Evolutionary conservation across 2,888 invertebrate genomes (phyloP).

Genomic region (Eupithecia tripunctaria): DNA sequence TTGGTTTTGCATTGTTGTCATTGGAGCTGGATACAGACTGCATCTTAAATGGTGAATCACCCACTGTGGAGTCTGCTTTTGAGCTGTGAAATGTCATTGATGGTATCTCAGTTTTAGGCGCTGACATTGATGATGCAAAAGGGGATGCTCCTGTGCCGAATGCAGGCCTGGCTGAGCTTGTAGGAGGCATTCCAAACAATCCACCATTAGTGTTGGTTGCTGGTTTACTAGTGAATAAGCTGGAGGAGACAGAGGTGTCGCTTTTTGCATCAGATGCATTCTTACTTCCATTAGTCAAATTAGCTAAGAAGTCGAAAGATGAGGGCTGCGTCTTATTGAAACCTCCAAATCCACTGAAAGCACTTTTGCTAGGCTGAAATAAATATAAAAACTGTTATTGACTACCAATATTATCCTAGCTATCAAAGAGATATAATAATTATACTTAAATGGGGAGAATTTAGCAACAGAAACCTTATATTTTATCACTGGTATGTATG

Average conservation of each 20-base stretch:
- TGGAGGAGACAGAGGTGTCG: slow-evolving; percentile 59
- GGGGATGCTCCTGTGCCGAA: slow-evolving; percentile 56
- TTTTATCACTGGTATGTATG: neutral
- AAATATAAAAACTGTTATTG: neutral
- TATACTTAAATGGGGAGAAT: neutral
- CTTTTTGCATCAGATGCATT: slow-evolving; percentile 64
- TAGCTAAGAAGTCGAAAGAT: slow-evolving; percentile 86
- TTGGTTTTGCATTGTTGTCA: slow-evolving; percentile 52
- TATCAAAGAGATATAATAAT: neutral
- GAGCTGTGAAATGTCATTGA: slow-evolving; percentile 59
- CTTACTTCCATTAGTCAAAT: slow-evolving; percentile 78
- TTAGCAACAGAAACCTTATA: neutral
- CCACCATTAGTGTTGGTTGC: slow-evolving; percentile 54
- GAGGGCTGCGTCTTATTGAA: slow-evolving; percentile 83
- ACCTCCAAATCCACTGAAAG: slow-evolving; percentile 89
- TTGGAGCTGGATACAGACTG: slow-evolving; percentile 56
- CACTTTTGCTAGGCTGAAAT: slow-evolving; percentile 81
- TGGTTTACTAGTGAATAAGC: slow-evolving; percentile 59
- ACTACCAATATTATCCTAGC: neutral
- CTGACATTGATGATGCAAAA: slow-evolving; percentile 56
- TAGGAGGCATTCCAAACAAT: slow-evolving; percentile 57
- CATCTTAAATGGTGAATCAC: slow-evolving; percentile 65
- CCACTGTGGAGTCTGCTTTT: slow-evolving; percentile 64
- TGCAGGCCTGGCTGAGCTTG: slow-evolving; percentile 50
- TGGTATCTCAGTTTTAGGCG: slow-evolving; percentile 44